Evolutionary conservation across 2,888 invertebrate genomes (phyloP), one percentile per base, ranked within the genome.

Genomic region (Apamea crenata): DNA sequence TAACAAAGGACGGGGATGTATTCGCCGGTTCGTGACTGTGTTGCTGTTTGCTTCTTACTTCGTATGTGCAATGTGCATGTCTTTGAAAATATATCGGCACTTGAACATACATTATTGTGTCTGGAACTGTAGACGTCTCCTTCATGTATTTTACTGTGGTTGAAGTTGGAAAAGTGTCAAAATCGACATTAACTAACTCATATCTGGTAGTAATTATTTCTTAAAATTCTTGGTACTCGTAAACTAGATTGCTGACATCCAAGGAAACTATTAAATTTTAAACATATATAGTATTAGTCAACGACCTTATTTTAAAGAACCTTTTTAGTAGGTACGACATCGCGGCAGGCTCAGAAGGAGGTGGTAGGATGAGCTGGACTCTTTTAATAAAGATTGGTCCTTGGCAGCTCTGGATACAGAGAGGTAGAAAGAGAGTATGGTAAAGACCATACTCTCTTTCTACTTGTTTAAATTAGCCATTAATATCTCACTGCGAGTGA

Each of bases 1-100:
- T 73, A 86, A 88, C 86, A 90, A 89, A 88, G 86, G 83, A 86
- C 80, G 32, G 53, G 75, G 79, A 83, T 82, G 82, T 80, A 82
- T 83, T 80, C 84, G 74, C 7, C 21, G 36, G 66, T 70, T 89
- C 90, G 89, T 89, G 89, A 90, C 89, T 89, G 14, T 6, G 4
- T 53, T 44, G n/a, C 75, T 50, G 77, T 78, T 78, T 40, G 61
- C 10, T 80, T 63, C 67, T 70, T 83, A 69, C 25, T 77, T 36
- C 53, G 53, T 61, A 53, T 61, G 77, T 83, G 67, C 53, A 21
- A 68, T 61, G 84, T 77, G 83, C 44, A 74, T 81, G 79, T 77
- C 53, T 74, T 85, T 72, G 73, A 67, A 66, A 74, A 74, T 80
- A 80, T 65, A 29, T 56, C 2, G 36, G 7, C 14, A 1, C 7